Conservation (phyloP, 2,888 invertebrate genomes). For the Pollenia griseotomentosa region DNA sequence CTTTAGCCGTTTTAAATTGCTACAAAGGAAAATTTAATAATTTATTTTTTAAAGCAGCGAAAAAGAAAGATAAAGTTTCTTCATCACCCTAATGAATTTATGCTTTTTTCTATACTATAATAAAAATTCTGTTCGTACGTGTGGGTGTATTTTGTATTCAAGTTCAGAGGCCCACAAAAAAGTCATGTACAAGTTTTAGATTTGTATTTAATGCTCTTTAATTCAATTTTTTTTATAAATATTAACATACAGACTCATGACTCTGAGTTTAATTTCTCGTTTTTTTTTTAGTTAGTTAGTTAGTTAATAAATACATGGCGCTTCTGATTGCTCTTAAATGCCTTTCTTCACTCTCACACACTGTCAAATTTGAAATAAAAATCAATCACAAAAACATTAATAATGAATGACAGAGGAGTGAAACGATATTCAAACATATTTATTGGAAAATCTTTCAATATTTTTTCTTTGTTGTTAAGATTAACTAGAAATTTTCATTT, state of each 20-base stretch:
- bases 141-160: neutral
- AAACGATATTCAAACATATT: neutral
- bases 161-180: conserved; percentile 22
- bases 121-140: neutral
- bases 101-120: neutral
- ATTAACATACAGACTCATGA: too few relatives aligned
- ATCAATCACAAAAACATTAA: neutral
- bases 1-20: too few relatives aligned
- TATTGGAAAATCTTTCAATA: neutral
- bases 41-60: too few relatives aligned
- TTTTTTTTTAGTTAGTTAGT: too few relatives aligned
- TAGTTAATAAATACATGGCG: too few relatives aligned
- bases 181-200: conserved; percentile 30
- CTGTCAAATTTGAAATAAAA: neutral
- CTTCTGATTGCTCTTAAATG: neutral
- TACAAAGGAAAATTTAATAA: too few relatives aligned
- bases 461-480: neutral
- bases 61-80: too few relatives aligned
- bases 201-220: too few relatives aligned
- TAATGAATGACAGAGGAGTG: neutral
- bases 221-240: too few relatives aligned
- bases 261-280: too few relatives aligned
- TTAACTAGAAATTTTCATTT: conserved; percentile 29
- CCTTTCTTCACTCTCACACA: neutral
- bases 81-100: too few relatives aligned